phyloP scores from a whole-genome alignment of 2,797 vertebrate genomes.

The Apogon talboti region DNA sequence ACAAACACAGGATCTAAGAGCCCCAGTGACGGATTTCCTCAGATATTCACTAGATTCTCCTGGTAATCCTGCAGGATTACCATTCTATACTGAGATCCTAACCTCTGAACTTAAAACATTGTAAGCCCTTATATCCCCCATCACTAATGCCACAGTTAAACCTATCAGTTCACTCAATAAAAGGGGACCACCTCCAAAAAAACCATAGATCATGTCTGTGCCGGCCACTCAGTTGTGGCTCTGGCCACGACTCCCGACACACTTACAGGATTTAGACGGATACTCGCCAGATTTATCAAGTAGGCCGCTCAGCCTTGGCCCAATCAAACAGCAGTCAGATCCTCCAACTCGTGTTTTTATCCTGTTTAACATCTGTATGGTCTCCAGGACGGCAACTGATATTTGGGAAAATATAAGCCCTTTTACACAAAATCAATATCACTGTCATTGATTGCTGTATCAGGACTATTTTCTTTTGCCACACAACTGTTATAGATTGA shows the following conservation, averaged over 20 bases:
- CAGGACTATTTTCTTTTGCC: not conserved
- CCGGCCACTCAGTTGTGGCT: slow-evolving; percentile 19
- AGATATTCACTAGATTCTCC: slow-evolving; percentile 75
- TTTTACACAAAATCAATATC: slow-evolving; percentile 5
- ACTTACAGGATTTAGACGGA: slow-evolving; percentile 63
- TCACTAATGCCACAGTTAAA: slow-evolving; percentile 72
- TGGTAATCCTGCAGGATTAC: slow-evolving; percentile 76
- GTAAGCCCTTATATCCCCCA: slow-evolving; percentile 66
- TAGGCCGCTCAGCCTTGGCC: slow-evolving; percentile 31
- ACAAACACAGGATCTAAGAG: slow-evolving; percentile 65
- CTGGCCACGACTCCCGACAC: slow-evolving; percentile 43
- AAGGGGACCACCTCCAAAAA: slow-evolving; percentile 55
- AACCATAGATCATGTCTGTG: slow-evolving; percentile 39
- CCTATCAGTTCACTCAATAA: slow-evolving; percentile 47
- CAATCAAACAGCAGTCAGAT: slow-evolving; percentile 27
- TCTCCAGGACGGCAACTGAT: slow-evolving; percentile 31
- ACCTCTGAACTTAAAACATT: slow-evolving; percentile 77
- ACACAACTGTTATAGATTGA: not conserved
- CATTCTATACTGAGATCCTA: slow-evolving; percentile 65
- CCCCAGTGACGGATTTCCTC: slow-evolving; percentile 71
- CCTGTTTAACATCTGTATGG: slow-evolving; percentile 33
- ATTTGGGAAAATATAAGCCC: slow-evolving; percentile 17
- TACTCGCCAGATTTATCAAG: slow-evolving; percentile 55
- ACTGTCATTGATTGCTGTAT: not conserved
- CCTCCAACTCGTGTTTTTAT: slow-evolving; percentile 28